phyloP scores from a whole-genome alignment of 2,113 vertebrate genomes.

The Eudorcas thomsonii region DNA sequence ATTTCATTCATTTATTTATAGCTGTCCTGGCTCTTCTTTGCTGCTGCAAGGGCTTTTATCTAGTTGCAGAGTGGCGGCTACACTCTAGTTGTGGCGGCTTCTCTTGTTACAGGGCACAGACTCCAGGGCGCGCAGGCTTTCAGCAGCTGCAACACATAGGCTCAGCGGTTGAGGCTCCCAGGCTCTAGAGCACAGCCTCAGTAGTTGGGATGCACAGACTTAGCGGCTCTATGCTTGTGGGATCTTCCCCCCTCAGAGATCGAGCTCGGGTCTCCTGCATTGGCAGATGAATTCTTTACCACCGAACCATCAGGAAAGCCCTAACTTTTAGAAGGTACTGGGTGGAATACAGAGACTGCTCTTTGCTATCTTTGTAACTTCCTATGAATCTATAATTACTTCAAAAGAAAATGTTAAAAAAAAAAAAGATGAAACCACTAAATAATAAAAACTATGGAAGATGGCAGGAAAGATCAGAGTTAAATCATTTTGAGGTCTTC shows the following conservation, averaged over 20 bases:
- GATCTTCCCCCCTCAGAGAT: not conserved
- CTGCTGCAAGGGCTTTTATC: not conserved
- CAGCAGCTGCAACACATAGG: not conserved
- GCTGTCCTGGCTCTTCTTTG: not conserved
- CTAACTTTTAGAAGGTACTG: not conserved
- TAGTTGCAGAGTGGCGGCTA: not conserved
- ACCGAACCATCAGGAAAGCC: not conserved
- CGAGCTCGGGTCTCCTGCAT: not conserved
- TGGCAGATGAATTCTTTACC: not conserved
- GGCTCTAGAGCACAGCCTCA: not conserved
- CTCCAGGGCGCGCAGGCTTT: accelerated
- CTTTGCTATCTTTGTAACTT: not conserved
- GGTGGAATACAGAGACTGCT: not conserved
- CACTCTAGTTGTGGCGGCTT: not conserved
- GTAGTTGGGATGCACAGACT: not conserved
- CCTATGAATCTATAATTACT: not conserved
- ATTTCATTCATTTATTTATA: not conserved
- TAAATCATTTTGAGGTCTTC: not conserved
- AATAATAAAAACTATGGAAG: not conserved
- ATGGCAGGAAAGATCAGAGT: not conserved
- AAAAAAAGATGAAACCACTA: not conserved
- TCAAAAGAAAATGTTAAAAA: not conserved
- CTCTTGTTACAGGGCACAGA: not conserved
- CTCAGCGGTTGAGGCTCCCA: not conserved
- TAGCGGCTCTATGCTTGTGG: not conserved